Base-by-base conservation (phyloP, 1,140 invertebrate species). In the Cryptotermes secundus region DNA sequence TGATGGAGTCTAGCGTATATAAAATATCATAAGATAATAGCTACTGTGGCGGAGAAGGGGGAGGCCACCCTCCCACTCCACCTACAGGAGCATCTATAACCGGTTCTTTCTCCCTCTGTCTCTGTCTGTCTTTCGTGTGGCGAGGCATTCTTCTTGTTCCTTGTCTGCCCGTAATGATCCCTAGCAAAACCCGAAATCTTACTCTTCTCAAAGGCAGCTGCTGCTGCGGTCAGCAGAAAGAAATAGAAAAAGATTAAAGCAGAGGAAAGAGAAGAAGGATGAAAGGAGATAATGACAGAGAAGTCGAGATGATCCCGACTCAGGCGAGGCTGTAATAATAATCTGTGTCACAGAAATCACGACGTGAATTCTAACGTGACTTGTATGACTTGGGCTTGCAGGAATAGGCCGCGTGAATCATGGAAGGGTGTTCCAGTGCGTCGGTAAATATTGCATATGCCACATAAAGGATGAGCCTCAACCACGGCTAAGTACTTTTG, bases 21-120 rank as follows among this genome's bases (percentile, higher is more conserved):
- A 49, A 49, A 49, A 49, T 49, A 72, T 31, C 59, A 72, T 72
- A 72, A 72, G 59, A 72, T 72, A 72, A 72, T 72, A 72, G 59
- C 59, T 72, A 72, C 59, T 72, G 59, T 4, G n/a, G n/a, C 9
- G 59, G 59, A 72, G 59, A 72, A 31, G 31, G 3, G 26, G 59
- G 59, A n/a, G 59, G 0, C 53, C 53, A 59, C 53, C 53, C 53
- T 59, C 53, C 53, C 53, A 72, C 26, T 72, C 59, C 59, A 72
- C 59, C 59, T 31, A 72, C 59, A n/a, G n/a, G n/a, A 72, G 59
- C 59, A 72, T n/a, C 59, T 10, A 9, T 72, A 72, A 72, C 59
- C 59, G 59, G 59, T 72, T 72, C 59, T 72, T 0, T 72, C 59
- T 72, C 14, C 6, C 59, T 72, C 53, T 31, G 38, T 12, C n/a